Evolutionary conservation across 2,113 vertebrate species (phyloP), one percentile per base, ranked within the genome.

Genomic region (Megaptera novaeangliae): DNA sequence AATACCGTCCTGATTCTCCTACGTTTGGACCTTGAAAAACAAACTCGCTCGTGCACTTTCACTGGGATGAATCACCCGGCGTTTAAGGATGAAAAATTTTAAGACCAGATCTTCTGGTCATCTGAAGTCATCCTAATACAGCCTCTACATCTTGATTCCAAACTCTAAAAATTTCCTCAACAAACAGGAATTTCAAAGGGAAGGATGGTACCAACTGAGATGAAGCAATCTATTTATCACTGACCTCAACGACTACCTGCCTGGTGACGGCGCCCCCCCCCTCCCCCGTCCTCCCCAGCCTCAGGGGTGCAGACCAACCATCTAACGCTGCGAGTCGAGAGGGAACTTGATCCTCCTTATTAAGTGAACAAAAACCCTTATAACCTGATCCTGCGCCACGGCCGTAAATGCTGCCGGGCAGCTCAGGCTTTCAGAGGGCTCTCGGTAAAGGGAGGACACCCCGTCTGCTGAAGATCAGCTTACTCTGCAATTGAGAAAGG

Each of bases 341-440:
- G 71, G 90, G 92, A 98, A 98, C 92, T 0, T 49, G 90, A 97
- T 96, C 96, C 25, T 84, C 94, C 94, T 96, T 71, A 95, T 66
- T 90, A 95, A 82, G 71, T 1, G 25, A 95, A 96, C 68, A 96
- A 97, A 94, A 94, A 96, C 52, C 95, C 59, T 96, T 93, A 96
- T 66, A 97, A 98, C 83, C 87, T 5, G 75, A 96, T 93, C 92
- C 80, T 31, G 55, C 3, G 0, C 74, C 31, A 21, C 0, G 57
- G 92, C 83, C 1, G 0, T 85, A 84, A 97, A 89, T 14, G 80
- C 89, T n/a, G 34, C 44, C 44, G 25, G 39, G 92, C 13, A 84
- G 86, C 85, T 72, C 36, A 89, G 68, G 78, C 44, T 94, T 39
- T 36, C 55, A 49, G 85, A 94, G 36, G 7, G 41, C 69, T 94